Evolutionary conservation across 2,888 invertebrate genomes (phyloP).

Genomic region (Palloptera scutellata): DNA sequence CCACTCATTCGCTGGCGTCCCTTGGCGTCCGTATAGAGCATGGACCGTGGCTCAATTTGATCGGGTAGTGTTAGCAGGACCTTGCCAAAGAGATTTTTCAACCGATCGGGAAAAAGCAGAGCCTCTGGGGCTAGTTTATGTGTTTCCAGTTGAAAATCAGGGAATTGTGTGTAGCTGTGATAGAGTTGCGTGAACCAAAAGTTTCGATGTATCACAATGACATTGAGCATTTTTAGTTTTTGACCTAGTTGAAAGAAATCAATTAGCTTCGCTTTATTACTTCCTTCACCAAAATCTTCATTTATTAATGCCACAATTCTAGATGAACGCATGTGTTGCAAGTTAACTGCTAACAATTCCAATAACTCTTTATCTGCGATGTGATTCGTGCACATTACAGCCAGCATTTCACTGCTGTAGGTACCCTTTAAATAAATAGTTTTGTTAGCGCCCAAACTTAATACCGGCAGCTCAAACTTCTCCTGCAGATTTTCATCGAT

Average conservation of each 20-base stretch:
- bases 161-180: conserved; percentile 22
- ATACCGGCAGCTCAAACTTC: too few relatives aligned
- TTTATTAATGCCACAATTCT: not conserved
- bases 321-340: not conserved
- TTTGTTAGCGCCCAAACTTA: too few relatives aligned
- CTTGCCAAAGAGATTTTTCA: conserved; percentile 20
- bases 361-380: not conserved
- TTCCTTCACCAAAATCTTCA: not conserved
- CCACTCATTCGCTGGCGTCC: conserved; percentile 18
- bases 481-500: too few relatives aligned
- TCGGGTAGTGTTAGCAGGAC: conserved; percentile 21
- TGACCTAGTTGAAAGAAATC: not conserved
- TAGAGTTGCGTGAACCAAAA: not conserved
- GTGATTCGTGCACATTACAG: not conserved
- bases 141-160: conserved; percentile 1
- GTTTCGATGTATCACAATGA: not conserved
- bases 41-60: conserved; percentile 19
- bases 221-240: not conserved
- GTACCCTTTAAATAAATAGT: not conserved
- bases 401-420: not conserved
- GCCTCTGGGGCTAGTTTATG: not conserved
- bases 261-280: not conserved
- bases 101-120: conserved; percentile 23
- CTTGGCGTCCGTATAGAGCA: conserved; percentile 17
- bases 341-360: not conserved